phyloP scores from a whole-genome alignment of 2,113 vertebrate genomes.

The Delphinapterus leucas region DNA sequence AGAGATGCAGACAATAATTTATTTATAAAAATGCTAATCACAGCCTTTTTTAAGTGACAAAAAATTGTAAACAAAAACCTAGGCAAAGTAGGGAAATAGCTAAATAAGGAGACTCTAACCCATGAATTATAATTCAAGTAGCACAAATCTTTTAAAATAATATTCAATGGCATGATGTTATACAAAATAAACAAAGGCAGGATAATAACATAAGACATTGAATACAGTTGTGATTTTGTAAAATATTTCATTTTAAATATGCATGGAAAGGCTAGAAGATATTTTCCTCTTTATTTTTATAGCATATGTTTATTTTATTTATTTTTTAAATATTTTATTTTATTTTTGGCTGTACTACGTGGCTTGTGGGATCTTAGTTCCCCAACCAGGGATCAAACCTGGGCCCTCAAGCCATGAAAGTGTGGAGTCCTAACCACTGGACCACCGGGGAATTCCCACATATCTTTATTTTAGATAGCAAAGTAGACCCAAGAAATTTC shows the following conservation, averaged over 20 bases:
- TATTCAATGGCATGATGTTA: background rate
- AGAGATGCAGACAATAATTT: background rate
- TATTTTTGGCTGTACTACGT: too few species aligned
- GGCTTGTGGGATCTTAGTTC: too few species aligned
- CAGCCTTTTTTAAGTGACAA: background rate
- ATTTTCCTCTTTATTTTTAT: background rate
- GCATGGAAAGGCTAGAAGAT: background rate
- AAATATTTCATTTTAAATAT: constrained; percentile 28
- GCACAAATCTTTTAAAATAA: background rate
- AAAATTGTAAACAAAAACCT: background rate
- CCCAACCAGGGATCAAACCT: too few species aligned
- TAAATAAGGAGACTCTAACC: background rate
- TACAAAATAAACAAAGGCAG: background rate
- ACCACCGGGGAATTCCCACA: too few species aligned
- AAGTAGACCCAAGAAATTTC: background rate
- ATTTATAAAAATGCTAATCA: background rate
- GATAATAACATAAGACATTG: background rate
- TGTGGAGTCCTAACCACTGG: too few species aligned
- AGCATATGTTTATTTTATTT: background rate
- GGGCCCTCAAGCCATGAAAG: too few species aligned
- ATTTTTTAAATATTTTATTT: too few species aligned
- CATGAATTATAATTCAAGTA: background rate
- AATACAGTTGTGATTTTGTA: background rate
- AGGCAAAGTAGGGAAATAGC: background rate
- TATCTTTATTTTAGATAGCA: background rate